Conservation (phyloP, 2,888 invertebrate species). For the Mellilla xanthometata region DNA sequence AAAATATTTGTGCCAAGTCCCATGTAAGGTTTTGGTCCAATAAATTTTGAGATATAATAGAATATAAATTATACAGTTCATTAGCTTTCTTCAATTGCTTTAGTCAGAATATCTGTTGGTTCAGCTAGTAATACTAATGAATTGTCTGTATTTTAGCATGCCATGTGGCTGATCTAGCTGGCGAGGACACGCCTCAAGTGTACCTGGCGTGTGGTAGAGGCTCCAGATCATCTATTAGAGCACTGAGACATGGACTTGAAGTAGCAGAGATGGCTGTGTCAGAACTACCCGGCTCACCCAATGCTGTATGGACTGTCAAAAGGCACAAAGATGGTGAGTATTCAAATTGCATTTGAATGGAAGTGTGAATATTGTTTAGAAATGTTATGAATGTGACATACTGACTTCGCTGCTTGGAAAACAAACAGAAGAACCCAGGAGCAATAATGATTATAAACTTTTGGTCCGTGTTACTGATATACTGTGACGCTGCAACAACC, state of each 20-base stretch:
- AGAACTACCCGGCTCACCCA: conserved; percentile 99
- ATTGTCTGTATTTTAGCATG: conserved; percentile 84
- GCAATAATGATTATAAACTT: conserved; percentile 72
- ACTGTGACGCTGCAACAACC: conserved; percentile 75
- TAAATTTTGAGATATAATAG: too few relatives aligned
- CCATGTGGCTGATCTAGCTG: conserved; percentile 96
- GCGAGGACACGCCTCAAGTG: conserved; percentile 99
- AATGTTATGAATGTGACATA: too few relatives aligned
- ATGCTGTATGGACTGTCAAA: conserved; percentile 99
- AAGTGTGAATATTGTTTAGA: not conserved
- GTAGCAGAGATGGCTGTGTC: conserved; percentile 99
- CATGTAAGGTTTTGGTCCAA: too few relatives aligned
- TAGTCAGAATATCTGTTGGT: too few relatives aligned
- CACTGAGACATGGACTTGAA: conserved; percentile 97
- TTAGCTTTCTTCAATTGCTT: too few relatives aligned
- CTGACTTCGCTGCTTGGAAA: not conserved
- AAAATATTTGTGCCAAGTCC: too few relatives aligned
- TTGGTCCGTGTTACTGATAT: conserved; percentile 82
- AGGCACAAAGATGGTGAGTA: conserved; percentile 96
- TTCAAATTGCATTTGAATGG: not conserved
- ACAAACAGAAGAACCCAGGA: conserved; percentile 35
- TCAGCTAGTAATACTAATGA: too few relatives aligned
- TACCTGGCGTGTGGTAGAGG: conserved; percentile 98
- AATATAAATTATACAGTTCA: too few relatives aligned
- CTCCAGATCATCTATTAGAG: conserved; percentile 95